Base-by-base conservation (phyloP, 2,888 invertebrate species). In the Stenoptilia bipunctidactyla region DNA sequence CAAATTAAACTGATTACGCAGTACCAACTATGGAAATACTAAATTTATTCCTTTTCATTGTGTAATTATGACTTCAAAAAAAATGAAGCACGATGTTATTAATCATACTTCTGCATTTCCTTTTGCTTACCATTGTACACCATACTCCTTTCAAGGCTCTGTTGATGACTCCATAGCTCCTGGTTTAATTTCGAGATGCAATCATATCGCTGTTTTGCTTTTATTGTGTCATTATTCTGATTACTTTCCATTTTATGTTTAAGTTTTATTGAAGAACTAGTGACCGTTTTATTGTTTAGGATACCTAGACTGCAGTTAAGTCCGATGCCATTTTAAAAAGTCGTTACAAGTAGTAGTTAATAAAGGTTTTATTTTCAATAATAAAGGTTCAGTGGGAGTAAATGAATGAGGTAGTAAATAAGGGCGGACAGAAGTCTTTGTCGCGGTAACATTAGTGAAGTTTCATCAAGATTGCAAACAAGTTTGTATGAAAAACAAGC, bases 131-230 rank as follows among this genome's bases (percentile, higher is more conserved):
- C 49, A 72, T 69, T 71, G 63, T 65, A 30, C n/a, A 12, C n/a
- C 55, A 62, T 64, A 30, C 30, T 9, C n/a, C 55, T 57, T 58
- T 66, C 58, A 64, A 68, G 63, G 50, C 46, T 25, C 25, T 45
- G 38, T 45, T 60, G 61, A 66, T 63, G 66, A 61, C 56, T 48
- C 46, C 50, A 30, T 30, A 53, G 65, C 65, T 62, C 58, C 64
- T 60, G 68, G 66, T 68, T 72, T 65, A 63, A 71, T 72, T 67
- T 62, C 48, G 46, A 66, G 59, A 52, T 59, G 62, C 61, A 66
- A 65, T 64, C 56, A 58, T 50, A 53, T 50, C 47, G 53, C 55
- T 55, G 55, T 53, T 56, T 58, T 59, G 54, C 50, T 61, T 58
- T 61, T 58, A 55, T 64, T 66, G 50, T 56, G 46, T 65, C 59